phyloP scores from a whole-genome alignment of 2,888 invertebrate species.

The Dicroscelio sp. region DNA sequence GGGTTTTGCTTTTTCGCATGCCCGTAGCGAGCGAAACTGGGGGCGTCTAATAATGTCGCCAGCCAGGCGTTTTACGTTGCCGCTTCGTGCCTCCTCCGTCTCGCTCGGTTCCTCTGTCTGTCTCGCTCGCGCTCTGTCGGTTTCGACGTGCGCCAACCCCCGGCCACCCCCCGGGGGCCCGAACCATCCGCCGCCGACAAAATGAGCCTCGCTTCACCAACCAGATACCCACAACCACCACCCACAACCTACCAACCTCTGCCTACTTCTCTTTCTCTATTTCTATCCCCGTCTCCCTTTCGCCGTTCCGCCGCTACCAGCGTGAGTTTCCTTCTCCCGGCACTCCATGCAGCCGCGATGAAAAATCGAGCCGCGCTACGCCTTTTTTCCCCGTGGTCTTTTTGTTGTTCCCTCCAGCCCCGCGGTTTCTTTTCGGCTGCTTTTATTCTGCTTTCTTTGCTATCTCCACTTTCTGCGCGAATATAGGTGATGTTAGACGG shows the following conservation, averaged over 20 bases:
- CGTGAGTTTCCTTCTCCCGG: constrained; percentile 47
- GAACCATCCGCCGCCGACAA: constrained; percentile 90
- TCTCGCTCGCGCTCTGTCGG: constrained; percentile 44
- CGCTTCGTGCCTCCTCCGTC: constrained; percentile 79
- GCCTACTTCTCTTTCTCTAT: constrained; percentile 32
- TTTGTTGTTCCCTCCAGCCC: constrained; percentile 36
- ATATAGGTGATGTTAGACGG: constrained; percentile 55
- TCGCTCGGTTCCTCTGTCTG: constrained; percentile 39
- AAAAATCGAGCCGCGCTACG: constrained; percentile 70
- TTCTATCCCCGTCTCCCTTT: constrained; percentile 8
- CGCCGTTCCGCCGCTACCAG: constrained; percentile 33
- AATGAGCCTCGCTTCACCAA: constrained; percentile 91
- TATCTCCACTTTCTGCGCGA: constrained; percentile 47
- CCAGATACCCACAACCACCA: constrained; percentile 82
- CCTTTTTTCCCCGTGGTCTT: constrained; percentile 47
- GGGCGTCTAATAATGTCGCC: constrained; percentile 92
- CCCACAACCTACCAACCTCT: constrained; percentile 68
- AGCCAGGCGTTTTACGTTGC: constrained; percentile 91
- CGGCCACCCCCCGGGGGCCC: constrained; percentile 82
- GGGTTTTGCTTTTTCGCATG: too few species aligned
- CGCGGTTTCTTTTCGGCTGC: constrained; percentile 51
- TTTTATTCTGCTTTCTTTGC: constrained; percentile 54
- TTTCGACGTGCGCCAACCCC: constrained; percentile 78
- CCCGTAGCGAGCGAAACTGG: constrained; percentile 84
- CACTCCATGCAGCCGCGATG: constrained; percentile 65